Base-by-base conservation (phyloP, 2,113 vertebrate species). In the Cyprinus carpio region DNA sequence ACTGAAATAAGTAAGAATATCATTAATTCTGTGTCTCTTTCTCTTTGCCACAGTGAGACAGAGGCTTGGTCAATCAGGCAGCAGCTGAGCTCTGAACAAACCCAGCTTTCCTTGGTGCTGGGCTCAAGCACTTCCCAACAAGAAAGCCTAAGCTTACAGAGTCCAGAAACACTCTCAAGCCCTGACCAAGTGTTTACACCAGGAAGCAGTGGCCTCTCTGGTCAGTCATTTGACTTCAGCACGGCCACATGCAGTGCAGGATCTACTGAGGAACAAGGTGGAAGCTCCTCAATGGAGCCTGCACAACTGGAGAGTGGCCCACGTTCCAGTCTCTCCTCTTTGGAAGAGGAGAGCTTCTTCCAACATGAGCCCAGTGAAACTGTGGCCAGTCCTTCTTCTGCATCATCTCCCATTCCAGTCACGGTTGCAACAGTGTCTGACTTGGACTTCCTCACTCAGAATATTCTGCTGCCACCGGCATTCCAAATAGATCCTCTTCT, bases 21-120 rank as follows among this genome's bases (percentile, higher is more conserved):
- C 12, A 81, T 31, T 83, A 75, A 84, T 56, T 69, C n/a, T 2
- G 4, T 60, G 18, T 79, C 65, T 65, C 64, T 27, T 54, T 72
- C 8, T 54, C 46, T 27, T 18, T 86, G 9, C 40, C n/a, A 20
- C 91, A 98, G 97, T 91, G 96, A 97, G 34, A 91, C 93, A 1
- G 97, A 99, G 89, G 98, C 97, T 49, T 97, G 96, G 96, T 95
- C 96, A n/a, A 93, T 98, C 60, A 94, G 97, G 65, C 97, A 98
- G 89, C 97, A 98, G 88, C 89, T 98, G 86, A 95, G 89, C 0
- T 93, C 96, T 0, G 97, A 98, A 87, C 94, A 96, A 80, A 96
- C 92, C 31, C 96, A 96, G 18, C 93, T 95, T 72, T 91, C 94
- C 25, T 95, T 95, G 72, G 90, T 94, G 82, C 91, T 96, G 75